phyloP scores from a whole-genome alignment of 2,888 invertebrate genomes.

The Amblyjoppa fuscipennis region DNA sequence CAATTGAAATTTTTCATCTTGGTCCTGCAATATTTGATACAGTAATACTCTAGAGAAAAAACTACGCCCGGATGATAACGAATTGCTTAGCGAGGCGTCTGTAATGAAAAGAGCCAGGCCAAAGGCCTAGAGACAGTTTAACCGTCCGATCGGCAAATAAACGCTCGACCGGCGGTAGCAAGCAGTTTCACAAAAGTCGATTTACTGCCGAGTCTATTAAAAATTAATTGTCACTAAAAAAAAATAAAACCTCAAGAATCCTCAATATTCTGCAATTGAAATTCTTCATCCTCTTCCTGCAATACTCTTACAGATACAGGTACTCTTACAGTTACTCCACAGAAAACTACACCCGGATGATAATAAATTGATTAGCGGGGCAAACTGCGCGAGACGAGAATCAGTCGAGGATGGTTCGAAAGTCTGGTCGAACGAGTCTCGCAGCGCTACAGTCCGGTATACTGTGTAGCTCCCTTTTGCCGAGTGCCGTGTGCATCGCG shows the following conservation, averaged over 20 bases:
- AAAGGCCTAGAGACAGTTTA: background rate
- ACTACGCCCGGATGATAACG: background rate
- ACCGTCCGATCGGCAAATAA: background rate
- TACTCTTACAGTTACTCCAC: background rate
- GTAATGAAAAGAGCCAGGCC: background rate
- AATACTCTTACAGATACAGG: background rate
- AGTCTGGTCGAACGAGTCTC: slow-evolving; percentile 28
- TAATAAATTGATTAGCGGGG: slow-evolving; percentile 1
- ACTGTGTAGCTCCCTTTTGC: background rate
- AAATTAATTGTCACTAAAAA: background rate
- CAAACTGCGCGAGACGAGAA: background rate
- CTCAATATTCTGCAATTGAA: background rate
- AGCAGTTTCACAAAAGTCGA: background rate
- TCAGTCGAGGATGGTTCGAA: slow-evolving; percentile 1
- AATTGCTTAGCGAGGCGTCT: background rate
- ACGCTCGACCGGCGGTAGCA: background rate
- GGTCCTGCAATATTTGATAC: background rate
- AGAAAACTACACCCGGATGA: background rate
- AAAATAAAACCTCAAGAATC: too few relatives aligned
- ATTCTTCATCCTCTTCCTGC: background rate
- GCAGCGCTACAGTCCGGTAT: slow-evolving; percentile 6
- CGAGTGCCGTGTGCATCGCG: background rate
- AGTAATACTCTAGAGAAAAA: background rate
- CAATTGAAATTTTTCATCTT: too few relatives aligned
- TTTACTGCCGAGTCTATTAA: background rate